Evolutionary conservation across 2,113 vertebrate species (phyloP).

Genomic region (Stomatorhinus ivindoensis): DNA sequence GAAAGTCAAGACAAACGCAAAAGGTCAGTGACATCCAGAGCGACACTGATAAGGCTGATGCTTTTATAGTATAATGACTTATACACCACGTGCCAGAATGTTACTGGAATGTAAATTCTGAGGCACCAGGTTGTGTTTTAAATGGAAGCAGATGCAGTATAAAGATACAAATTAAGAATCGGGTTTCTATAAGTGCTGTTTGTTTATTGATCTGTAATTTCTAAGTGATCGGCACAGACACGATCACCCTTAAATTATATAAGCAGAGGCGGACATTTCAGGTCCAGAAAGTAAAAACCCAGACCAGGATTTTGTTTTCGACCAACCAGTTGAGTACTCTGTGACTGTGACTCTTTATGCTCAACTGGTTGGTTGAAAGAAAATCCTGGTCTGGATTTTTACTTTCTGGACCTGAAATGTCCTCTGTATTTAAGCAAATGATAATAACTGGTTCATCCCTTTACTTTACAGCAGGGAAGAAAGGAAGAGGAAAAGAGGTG

Average conservation of each 20-base stretch:
- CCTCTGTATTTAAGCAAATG: background rate
- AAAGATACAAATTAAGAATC: background rate
- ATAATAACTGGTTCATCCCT: background rate
- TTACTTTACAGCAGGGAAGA: slow-evolving; percentile 64
- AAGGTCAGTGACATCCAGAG: slow-evolving; percentile 60
- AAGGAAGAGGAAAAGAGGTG: slow-evolving; percentile 69
- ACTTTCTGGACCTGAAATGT: no score
- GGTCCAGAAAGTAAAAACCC: no score
- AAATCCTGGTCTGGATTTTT: no score
- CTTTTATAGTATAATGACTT: background rate
- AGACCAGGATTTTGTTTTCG: no score
- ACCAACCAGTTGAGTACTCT: no score
- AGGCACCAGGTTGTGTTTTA: background rate
- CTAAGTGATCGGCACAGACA: background rate
- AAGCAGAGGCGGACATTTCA: background rate
- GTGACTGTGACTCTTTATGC: no score
- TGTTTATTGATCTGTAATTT: background rate
- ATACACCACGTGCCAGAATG: background rate
- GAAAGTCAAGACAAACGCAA: slow-evolving; percentile 75
- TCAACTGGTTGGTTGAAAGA: no score
- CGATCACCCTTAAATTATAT: background rate
- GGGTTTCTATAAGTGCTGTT: background rate
- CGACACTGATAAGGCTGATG: background rate
- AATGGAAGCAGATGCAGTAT: background rate
- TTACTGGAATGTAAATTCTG: background rate